Evolutionary conservation across 2,888 invertebrate genomes (phyloP).

Genomic region (Campoplex nolae): DNA sequence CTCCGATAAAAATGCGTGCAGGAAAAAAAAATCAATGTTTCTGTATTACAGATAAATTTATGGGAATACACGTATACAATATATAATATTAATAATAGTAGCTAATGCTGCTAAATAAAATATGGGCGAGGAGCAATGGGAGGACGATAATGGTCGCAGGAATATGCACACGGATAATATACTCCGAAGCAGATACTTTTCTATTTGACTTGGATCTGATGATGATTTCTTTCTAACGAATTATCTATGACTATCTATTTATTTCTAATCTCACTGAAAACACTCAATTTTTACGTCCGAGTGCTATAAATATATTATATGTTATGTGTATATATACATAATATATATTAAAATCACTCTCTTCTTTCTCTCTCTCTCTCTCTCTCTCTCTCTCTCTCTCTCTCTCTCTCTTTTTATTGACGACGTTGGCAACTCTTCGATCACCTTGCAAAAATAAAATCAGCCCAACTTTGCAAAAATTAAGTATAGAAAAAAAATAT

Average conservation of each 20-base stretch:
- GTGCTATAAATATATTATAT: constrained; percentile 30
- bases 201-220: constrained; percentile 36
- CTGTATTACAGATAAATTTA: not conserved
- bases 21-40: not conserved
- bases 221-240: constrained; percentile 44
- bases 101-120: not conserved
- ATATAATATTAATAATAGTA: not conserved
- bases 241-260: constrained; percentile 50
- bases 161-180: constrained; percentile 39
- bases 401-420: constrained; percentile 42
- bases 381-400: constrained; percentile 49
- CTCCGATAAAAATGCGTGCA: constrained; percentile 33
- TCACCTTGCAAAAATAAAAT: constrained; percentile 1
- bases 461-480: not conserved
- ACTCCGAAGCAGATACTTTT: constrained; percentile 29
- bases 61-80: not conserved
- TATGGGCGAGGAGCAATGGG: constrained; percentile 40
- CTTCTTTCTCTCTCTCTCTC: constrained; percentile 59
- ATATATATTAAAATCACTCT: constrained; percentile 8
- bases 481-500: not conserved
- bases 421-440: constrained; percentile 36
- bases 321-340: constrained; percentile 7
- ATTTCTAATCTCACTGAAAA: constrained; percentile 42
- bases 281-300: constrained; percentile 46
- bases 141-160: constrained; percentile 44